Evolutionary conservation across 2,113 vertebrate species (phyloP).

Genomic region (Hydrolagus affinis): DNA sequence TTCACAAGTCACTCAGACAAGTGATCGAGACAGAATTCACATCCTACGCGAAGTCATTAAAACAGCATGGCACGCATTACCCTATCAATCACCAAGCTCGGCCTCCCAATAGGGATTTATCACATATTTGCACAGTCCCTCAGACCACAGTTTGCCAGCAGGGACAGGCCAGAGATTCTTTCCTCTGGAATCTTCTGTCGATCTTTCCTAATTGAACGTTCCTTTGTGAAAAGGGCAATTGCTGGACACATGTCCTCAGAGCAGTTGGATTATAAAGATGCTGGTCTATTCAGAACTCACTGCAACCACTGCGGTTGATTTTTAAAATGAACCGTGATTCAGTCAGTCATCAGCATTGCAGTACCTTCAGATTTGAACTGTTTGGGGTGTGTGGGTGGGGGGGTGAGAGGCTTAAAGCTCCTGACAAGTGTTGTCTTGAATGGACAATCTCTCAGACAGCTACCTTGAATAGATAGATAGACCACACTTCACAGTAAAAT

Average conservation of each 20-base stretch:
- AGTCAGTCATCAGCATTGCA: neutral
- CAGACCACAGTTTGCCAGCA: neutral
- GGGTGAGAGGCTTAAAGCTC: no score
- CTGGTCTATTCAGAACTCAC: neutral
- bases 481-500: no score
- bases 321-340: neutral
- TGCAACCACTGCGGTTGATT: neutral
- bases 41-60: neutral
- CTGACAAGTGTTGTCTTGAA: neutral
- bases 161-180: neutral
- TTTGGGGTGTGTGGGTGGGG: neutral
- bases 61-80: neutral
- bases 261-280: neutral
- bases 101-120: neutral
- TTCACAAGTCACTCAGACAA: neutral
- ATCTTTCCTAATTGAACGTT: neutral
- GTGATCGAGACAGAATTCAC: neutral
- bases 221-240: neutral
- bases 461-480: no score
- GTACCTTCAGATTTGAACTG: neutral
- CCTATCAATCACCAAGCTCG: neutral
- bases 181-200: neutral
- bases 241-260: neutral
- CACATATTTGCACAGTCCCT: neutral
- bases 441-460: neutral